Conservation (phyloP, 2,888 invertebrate species). For the Plagiodera versicolora region DNA sequence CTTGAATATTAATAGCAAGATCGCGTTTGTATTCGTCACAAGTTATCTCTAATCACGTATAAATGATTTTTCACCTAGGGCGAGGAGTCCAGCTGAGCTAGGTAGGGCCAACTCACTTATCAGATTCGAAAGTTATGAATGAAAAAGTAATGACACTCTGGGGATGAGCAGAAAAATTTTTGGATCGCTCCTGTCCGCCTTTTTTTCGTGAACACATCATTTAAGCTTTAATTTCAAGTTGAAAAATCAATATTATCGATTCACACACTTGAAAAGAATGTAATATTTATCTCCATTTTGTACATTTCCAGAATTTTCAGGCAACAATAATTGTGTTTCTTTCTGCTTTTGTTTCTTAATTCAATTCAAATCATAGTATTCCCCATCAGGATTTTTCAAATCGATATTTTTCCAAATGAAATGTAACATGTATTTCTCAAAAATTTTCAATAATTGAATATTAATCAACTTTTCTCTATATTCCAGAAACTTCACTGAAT, state of each 20-base stretch:
- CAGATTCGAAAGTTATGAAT: constrained; percentile 40
- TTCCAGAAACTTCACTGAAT: too few species aligned
- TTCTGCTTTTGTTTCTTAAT: too few species aligned
- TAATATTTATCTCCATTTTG: too few species aligned
- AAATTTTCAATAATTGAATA: too few species aligned
- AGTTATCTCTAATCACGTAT: constrained; percentile 45
- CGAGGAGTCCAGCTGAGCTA: constrained; percentile 43
- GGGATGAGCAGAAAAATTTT: constrained; percentile 43
- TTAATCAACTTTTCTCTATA: too few species aligned
- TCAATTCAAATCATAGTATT: too few species aligned
- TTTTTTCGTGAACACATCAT: constrained; percentile 11
- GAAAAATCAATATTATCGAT: not conserved
- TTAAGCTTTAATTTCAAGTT: not conserved
- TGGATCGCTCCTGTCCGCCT: constrained; percentile 32
- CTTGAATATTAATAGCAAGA: constrained; percentile 34
- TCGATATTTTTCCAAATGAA: too few species aligned
- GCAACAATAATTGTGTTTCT: too few species aligned
- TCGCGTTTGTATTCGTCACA: constrained; percentile 39
- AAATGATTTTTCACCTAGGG: constrained; percentile 47
- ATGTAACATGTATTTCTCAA: too few species aligned
- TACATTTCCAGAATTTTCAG: too few species aligned
- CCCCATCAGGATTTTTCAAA: too few species aligned
- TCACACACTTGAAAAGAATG: too few species aligned
- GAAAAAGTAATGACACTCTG: constrained; percentile 32
- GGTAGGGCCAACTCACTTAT: constrained; percentile 37